phyloP scores from a whole-genome alignment of 2,113 vertebrate genomes.

The Synchiropus splendidus region DNA sequence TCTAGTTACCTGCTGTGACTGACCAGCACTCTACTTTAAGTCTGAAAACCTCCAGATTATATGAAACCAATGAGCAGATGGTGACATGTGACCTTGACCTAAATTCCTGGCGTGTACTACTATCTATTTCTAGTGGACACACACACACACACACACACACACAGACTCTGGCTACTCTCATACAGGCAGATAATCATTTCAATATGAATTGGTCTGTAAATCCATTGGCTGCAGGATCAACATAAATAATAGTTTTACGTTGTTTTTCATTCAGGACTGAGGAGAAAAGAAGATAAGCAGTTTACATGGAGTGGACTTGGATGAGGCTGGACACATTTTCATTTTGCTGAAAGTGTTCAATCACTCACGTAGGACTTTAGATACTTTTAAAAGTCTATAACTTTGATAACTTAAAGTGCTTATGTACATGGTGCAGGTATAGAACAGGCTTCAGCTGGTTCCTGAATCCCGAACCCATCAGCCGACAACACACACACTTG shows the following conservation, averaged over 20 bases:
- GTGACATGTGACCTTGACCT: constrained; percentile 35
- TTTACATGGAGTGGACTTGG: too few relatives aligned
- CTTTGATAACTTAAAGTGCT: too few relatives aligned
- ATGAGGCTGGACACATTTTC: too few relatives aligned
- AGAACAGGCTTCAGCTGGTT: too few relatives aligned
- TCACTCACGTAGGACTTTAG: too few relatives aligned
- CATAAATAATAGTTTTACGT: neutral
- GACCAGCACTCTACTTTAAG: constrained; percentile 3
- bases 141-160: neutral
- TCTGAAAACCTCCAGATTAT: constrained; percentile 26
- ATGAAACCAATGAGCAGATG: constrained; percentile 40
- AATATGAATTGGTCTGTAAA: constrained; percentile 22
- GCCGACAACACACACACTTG: too few relatives aligned
- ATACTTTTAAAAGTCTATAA: too few relatives aligned
- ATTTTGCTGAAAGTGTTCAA: too few relatives aligned
- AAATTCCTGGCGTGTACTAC: constrained; percentile 20
- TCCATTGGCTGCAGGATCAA: constrained; percentile 29
- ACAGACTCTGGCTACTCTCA: constrained; percentile 1
- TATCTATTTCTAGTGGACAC: constrained; percentile 29
- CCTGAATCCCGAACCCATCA: too few relatives aligned
- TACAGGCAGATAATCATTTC: constrained; percentile 16
- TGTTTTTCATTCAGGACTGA: too few relatives aligned
- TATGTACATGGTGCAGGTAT: neutral
- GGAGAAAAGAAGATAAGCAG: too few relatives aligned
- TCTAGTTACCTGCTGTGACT: constrained; percentile 4